Percentiles rank a stretch among this genome's conserved stretches.
Evolutionary conservation across 2,888 invertebrate genomes (phyloP).

Genomic region (Caenorhabditis sp.): DNA sequence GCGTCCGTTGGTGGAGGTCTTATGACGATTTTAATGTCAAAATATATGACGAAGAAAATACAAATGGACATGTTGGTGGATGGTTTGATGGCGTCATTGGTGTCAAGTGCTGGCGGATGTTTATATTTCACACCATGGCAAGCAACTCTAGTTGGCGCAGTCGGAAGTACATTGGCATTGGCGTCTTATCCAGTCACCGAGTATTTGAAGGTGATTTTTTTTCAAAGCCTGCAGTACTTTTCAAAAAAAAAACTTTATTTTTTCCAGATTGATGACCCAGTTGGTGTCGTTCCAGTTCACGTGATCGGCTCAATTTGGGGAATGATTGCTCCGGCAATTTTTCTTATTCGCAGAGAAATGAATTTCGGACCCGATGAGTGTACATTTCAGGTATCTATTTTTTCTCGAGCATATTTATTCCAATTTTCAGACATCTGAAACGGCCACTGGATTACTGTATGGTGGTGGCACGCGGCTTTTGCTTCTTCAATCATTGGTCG

Average conservation of each 20-base stretch:
- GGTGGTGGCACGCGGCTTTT: conserved; percentile 35
- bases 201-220: conserved; percentile 39
- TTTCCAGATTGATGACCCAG: conserved; percentile 63
- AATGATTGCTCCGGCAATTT: conserved; percentile 65
- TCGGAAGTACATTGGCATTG: conserved; percentile 62
- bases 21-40: conserved; percentile 26
- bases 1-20: conserved; percentile 49
- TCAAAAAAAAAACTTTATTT: neutral
- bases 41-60: conserved; percentile 48
- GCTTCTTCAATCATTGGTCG: conserved; percentile 28
- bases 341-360: conserved; percentile 49
- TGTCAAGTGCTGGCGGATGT: conserved; percentile 63
- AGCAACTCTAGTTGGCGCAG: conserved; percentile 59
- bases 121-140: conserved; percentile 63
- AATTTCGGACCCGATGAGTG: conserved; percentile 32
- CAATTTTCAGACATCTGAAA: conserved; percentile 13
- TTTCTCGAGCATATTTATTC: neutral
- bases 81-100: conserved; percentile 64
- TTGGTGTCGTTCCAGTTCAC: conserved; percentile 66
- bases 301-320: conserved; percentile 66
- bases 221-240: no score
- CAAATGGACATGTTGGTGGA: conserved; percentile 67
- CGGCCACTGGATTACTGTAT: conserved; percentile 36
- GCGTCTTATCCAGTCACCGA: conserved; percentile 61
- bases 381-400: conserved; percentile 10